These are phyloP conservation scores for Cerceris rybyensis DNA, from an alignment of 2,888 invertebrate genomes.

Conservation along the genomic window DNA sequence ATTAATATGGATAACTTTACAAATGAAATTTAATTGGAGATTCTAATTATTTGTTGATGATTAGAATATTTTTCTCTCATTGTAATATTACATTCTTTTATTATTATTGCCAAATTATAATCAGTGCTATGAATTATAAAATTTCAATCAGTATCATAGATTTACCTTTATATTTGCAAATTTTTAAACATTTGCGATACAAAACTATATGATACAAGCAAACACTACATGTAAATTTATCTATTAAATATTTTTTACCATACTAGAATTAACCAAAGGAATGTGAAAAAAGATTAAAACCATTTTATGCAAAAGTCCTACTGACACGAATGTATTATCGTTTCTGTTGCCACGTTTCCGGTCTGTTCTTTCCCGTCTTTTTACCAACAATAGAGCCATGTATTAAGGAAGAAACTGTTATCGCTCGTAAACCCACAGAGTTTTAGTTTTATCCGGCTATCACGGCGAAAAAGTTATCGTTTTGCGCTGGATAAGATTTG, in stretches of 20 bases:
- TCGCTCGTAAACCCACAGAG: slow-evolving; percentile 13
- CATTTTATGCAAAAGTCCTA: neutral
- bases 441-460: slow-evolving; percentile 9
- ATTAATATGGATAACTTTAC: too few relatives aligned
- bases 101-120: too few relatives aligned
- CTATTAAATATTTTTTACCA: neutral
- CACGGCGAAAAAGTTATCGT: slow-evolving; percentile 16
- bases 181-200: too few relatives aligned
- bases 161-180: too few relatives aligned
- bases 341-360: slow-evolving; percentile 18
- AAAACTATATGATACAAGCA: too few relatives aligned
- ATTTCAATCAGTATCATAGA: too few relatives aligned
- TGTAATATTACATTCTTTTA: too few relatives aligned
- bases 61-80: too few relatives aligned
- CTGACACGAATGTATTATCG: slow-evolving; percentile 18
- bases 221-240: neutral
- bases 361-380: slow-evolving; percentile 20
- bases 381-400: slow-evolving; percentile 14
- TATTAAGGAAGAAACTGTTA: slow-evolving; percentile 38
- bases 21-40: too few relatives aligned
- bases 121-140: too few relatives aligned
- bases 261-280: neutral
- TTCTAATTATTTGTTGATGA: too few relatives aligned
- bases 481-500: neutral
- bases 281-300: neutral